Evolutionary conservation across 2,888 invertebrate species (phyloP).

Genomic region (Graphium colonna): DNA sequence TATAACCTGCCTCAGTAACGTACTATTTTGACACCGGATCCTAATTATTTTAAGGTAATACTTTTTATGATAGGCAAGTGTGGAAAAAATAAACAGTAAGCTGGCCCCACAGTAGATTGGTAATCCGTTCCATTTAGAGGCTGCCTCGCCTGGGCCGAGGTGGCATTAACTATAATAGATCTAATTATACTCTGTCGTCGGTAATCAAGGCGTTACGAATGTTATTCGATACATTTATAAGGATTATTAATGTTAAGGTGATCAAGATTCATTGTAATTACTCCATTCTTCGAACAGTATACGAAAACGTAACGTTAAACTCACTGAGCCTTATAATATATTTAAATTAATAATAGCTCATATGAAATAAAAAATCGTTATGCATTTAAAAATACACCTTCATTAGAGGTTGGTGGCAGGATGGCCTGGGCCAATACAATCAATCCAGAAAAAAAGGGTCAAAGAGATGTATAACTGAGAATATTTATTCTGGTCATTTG

Average conservation of each 20-base stretch:
- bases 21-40: conserved; percentile 71
- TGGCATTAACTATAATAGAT: conserved; percentile 24
- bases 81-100: conserved; percentile 41
- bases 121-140: conserved; percentile 51
- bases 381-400: no score
- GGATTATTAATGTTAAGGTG: neutral
- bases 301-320: no score
- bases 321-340: no score
- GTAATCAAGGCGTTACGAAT: conserved; percentile 18
- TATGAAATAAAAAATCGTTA: no score
- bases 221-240: conserved; percentile 6
- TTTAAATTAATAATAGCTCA: no score
- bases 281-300: neutral
- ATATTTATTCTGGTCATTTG: no score
- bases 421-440: no score
- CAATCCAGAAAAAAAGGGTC: no score
- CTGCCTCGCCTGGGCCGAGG: conserved; percentile 32
- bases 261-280: neutral
- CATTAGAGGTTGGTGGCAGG: no score
- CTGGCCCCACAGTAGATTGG: conserved; percentile 40
- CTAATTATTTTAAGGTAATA: conserved; percentile 71
- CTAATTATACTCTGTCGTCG: conserved; percentile 14
- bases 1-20: conserved; percentile 46
- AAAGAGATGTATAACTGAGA: no score
- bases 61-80: conserved; percentile 51